These are phyloP conservation scores for Bubalus kerabau DNA, from an alignment of 2,113 vertebrate genomes.

Conservation along the genomic window DNA sequence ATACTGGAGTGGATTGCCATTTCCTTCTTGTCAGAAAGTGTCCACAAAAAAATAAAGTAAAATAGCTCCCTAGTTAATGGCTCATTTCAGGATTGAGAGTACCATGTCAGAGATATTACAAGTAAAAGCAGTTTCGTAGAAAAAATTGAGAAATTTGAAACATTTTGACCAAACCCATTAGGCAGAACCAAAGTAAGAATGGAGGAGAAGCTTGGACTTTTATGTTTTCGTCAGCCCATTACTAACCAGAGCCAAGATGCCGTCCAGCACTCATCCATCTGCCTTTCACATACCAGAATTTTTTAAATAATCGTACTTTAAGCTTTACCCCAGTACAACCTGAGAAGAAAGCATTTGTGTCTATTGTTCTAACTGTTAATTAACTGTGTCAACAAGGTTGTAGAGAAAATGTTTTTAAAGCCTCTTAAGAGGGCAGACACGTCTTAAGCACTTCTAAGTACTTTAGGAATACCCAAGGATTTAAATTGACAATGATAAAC, in stretches of 20 bases:
- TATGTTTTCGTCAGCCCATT: neutral
- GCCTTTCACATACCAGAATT: neutral
- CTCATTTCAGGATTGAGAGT: neutral
- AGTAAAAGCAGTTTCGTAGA: neutral
- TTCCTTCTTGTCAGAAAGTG: neutral
- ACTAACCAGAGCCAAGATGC: neutral
- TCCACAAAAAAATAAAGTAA: neutral
- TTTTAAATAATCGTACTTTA: neutral
- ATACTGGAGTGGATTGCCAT: too few species aligned
- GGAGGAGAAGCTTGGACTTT: neutral
- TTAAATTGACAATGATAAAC: slow-evolving; percentile 46
- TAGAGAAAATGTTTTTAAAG: slow-evolving; percentile 26
- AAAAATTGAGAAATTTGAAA: neutral
- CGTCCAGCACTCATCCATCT: neutral
- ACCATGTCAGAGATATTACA: neutral
- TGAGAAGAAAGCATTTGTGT: neutral
- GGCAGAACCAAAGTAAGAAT: neutral
- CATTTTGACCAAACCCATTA: neutral
- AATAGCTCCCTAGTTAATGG: neutral
- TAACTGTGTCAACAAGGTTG: slow-evolving; percentile 42
- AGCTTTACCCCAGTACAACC: neutral
- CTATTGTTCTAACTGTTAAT: slow-evolving; percentile 58
- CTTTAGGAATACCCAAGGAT: slow-evolving; percentile 26
- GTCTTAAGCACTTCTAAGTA: slow-evolving; percentile 50
- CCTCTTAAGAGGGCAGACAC: slow-evolving; percentile 48